A percentile compares a stretch with the other conserved stretches of the same genome.
These are phyloP conservation scores for Lasioglossum albipes DNA, from an alignment of 1,140 invertebrate species.

Conservation along the genomic window DNA sequence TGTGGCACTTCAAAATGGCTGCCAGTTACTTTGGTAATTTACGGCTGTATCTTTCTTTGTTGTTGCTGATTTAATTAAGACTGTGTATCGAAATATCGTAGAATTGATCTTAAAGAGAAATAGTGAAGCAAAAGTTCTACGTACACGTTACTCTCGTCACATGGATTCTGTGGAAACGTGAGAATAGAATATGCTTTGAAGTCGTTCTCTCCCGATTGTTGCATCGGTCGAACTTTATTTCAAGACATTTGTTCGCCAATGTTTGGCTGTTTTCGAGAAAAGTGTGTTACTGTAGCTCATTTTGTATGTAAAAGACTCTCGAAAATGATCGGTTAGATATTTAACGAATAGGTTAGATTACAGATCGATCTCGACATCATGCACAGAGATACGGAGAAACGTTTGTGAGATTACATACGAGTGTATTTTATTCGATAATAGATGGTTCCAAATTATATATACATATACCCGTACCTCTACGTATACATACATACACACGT, in stretches of 20 bases:
- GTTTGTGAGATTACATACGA: conserved; percentile 18
- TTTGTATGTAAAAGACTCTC: conserved; percentile 20
- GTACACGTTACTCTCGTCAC: conserved; percentile 42
- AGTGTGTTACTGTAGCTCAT: conserved; percentile 29
- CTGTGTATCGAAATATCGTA: conserved; percentile 53
- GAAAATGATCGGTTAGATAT: conserved; percentile 21
- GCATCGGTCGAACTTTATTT: conserved; percentile 55
- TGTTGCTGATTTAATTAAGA: conserved; percentile 74
- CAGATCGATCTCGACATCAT: conserved; percentile 26
- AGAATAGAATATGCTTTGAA: conserved; percentile 71
- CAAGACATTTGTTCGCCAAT: conserved; percentile 47
- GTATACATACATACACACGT: background rate
- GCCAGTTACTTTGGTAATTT: conserved; percentile 81
- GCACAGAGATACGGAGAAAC: conserved; percentile 14
- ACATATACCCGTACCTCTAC: background rate
- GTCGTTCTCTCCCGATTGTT: conserved; percentile 61
- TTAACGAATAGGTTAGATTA: conserved; percentile 53
- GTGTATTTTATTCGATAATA: conserved; percentile 5
- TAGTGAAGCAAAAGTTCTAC: conserved; percentile 56
- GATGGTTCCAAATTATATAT: conserved; percentile 6
- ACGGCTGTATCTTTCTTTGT: conserved; percentile 79
- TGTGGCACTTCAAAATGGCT: conserved; percentile 82
- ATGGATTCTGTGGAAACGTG: conserved; percentile 49
- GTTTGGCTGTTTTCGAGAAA: conserved; percentile 12
- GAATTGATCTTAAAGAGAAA: conserved; percentile 49